These are phyloP conservation scores for Mythimna loreyi DNA, from an alignment of 2,888 invertebrate species.

Conservation along the genomic window DNA sequence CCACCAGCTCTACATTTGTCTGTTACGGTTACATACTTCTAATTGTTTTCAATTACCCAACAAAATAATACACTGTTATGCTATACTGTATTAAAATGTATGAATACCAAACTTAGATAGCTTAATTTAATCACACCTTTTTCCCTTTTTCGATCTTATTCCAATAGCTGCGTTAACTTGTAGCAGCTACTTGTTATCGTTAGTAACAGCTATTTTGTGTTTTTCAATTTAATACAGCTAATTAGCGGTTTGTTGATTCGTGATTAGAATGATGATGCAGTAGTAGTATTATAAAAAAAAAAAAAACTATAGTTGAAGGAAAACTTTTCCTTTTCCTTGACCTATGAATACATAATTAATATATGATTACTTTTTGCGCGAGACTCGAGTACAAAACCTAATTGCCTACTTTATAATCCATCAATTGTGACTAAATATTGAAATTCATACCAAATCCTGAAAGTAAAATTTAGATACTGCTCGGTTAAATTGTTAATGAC, in stretches of 20 bases:
- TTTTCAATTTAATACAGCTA: neutral
- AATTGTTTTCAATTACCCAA: constrained; percentile 44
- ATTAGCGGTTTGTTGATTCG: neutral
- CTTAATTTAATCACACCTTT: neutral
- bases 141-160: constrained; percentile 1
- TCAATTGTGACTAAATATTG: neutral
- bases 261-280: neutral
- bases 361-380: neutral
- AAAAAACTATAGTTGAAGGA: neutral
- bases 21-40: constrained; percentile 36
- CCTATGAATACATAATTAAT: neutral
- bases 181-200: neutral
- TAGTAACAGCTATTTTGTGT: neutral
- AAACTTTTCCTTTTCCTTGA: neutral
- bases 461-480: constrained; percentile 21
- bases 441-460: constrained; percentile 24
- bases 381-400: neutral
- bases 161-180: constrained; percentile 6
- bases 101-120: neutral
- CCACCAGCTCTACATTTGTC: constrained; percentile 45
- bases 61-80: constrained; percentile 14
- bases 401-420: neutral
- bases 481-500: constrained; percentile 17
- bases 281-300: too few relatives aligned
- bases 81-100: constrained; percentile 4